Evolutionary conservation across 2,113 vertebrate genomes (phyloP), one percentile per base, ranked within the genome.

Genomic region (Sapajus apella): DNA sequence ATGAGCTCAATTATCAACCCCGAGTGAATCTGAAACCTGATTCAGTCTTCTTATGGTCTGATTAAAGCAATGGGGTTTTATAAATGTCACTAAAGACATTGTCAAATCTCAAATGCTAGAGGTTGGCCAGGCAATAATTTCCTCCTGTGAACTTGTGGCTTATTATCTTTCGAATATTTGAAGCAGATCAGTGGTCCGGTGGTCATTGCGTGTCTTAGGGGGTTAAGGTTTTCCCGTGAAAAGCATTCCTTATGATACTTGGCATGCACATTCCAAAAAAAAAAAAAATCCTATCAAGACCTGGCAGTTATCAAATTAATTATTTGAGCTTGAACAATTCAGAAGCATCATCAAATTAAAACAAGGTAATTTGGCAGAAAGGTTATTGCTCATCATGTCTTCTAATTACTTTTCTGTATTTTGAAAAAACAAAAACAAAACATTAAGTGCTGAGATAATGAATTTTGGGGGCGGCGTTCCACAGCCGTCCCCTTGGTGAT

Each of bases 1-100:
- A 98, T 98, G 98, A 98, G 97, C 98, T 98, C 97, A 98, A 98
- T 98, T 98, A 98, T 93, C 97, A 98, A 73, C 96, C 94, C 91
- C 35, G 85, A 97, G 97, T 97, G 98, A 97, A 97, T 98, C 96
- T 96, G 97, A 98, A 98, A 97, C 98, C 81, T 87, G 96, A 98
- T 97, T 98, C 97, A 94, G 93, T 97, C 97, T 98, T 97, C 97
- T 97, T 97, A 97, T 95, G 98, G 95, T 77, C 97, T 7, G 95
- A 93, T 97, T 90, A 97, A 96, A 98, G 96, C 82, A 95, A 90
- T 52, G 89, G 96, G 97, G 89, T 89, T 94, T 97, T 87, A 35
- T 97, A 97, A 97, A 96, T 86, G 96, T 94, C 86, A 95, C 93
- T 73, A 73, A 68, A 96, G 96, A 96, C 68, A 90, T 5, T 50